Percentiles rank a stretch among this genome's conserved stretches.
These are phyloP conservation scores for Coendou prehensilis DNA, from an alignment of 2,797 vertebrate genomes.

Conservation along the genomic window DNA sequence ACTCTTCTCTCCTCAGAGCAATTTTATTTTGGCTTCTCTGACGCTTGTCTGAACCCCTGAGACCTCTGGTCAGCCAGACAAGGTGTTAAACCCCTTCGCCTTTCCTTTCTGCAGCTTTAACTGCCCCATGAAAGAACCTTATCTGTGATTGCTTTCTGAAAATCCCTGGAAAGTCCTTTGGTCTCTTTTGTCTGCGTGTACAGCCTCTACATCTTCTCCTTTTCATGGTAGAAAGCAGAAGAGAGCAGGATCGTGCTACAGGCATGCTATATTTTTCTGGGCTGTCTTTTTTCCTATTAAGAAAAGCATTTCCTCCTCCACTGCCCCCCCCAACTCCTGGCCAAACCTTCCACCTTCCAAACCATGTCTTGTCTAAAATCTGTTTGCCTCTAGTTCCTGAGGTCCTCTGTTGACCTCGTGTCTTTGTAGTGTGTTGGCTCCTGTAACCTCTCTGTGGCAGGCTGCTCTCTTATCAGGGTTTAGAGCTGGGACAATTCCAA, in stretches of 20 bases:
- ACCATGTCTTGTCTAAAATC: constrained; percentile 41
- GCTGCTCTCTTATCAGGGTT: background rate
- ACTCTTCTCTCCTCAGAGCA: constrained; percentile 40
- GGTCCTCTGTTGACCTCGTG: background rate
- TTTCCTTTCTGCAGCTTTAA: constrained; percentile 46
- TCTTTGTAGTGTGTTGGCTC: constrained; percentile 18
- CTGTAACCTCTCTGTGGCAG: background rate
- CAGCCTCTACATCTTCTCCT: background rate
- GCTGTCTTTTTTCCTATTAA: constrained; percentile 70
- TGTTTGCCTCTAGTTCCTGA: background rate
- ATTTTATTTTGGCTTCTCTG: constrained; percentile 65
- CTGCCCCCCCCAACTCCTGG: background rate
- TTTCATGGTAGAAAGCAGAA: constrained; percentile 1
- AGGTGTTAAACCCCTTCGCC: background rate
- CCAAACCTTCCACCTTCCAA: constrained; percentile 56
- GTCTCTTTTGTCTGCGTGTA: constrained; percentile 69
- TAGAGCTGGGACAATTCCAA: constrained; percentile 32
- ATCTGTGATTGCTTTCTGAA: constrained; percentile 83
- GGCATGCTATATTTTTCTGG: fast-evolving
- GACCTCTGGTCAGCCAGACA: constrained; percentile 57
- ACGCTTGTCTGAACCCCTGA: constrained; percentile 41
- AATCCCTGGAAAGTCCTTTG: constrained; percentile 72
- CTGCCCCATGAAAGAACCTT: constrained; percentile 62
- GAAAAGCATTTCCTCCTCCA: constrained; percentile 48
- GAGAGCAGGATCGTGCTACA: background rate